Evolutionary conservation across 2,113 vertebrate species (phyloP).

Genomic region (Nansenia antarctica): DNA sequence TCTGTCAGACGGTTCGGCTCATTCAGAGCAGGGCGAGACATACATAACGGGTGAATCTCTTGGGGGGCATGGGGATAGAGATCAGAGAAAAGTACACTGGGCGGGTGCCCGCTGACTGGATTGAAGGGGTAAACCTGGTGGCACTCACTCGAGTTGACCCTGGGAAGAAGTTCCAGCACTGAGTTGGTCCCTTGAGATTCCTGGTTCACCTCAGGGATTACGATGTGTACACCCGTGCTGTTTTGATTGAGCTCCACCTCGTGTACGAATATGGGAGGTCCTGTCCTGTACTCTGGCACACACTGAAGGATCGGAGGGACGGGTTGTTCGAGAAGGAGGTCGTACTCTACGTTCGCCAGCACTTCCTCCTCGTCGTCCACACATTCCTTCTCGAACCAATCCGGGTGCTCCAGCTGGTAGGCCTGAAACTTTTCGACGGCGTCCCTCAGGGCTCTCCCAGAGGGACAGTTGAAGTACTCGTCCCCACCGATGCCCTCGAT

Average conservation of each 20-base stretch:
- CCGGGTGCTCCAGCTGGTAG: constrained; percentile 78
- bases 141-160: constrained; percentile 9
- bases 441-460: constrained; percentile 77
- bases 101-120: not conserved
- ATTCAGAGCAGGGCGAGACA: constrained; percentile 48
- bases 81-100: constrained; percentile 8
- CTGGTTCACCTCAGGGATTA: constrained; percentile 54
- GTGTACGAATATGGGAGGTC: constrained; percentile 22
- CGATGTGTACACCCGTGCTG: constrained; percentile 24
- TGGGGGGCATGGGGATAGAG: not conserved
- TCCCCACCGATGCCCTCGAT: constrained; percentile 78
- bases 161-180: constrained; percentile 25
- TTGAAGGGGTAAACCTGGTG: not conserved
- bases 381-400: constrained; percentile 89
- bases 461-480: constrained; percentile 77
- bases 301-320: not conserved
- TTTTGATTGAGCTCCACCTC: constrained; percentile 45
- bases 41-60: constrained; percentile 8
- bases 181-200: not conserved
- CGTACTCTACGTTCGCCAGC: constrained; percentile 33
- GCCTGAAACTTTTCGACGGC: constrained; percentile 81
- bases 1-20: not conserved
- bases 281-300: constrained; percentile 65
- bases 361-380: constrained; percentile 60
- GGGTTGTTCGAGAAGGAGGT: not conserved